Evolutionary conservation across 2,113 vertebrate genomes (phyloP).

Genomic region (Prionailurus bengalensis): DNA sequence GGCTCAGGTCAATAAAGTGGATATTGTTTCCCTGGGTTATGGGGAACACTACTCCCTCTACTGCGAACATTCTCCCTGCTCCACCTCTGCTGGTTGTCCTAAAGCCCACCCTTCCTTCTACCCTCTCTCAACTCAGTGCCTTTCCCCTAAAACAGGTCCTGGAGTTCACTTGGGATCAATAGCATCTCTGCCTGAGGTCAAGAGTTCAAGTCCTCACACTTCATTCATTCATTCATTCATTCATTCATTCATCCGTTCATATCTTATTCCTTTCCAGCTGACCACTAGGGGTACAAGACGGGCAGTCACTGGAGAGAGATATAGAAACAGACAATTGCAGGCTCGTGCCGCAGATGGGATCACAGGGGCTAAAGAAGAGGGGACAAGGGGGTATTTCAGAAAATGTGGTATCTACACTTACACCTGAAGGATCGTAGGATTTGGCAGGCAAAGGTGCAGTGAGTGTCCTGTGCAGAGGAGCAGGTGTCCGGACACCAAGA

Average conservation of each 20-base stretch:
- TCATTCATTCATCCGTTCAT: neutral
- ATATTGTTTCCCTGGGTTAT: neutral
- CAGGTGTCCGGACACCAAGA: neutral
- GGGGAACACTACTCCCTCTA: neutral
- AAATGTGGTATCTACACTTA: neutral
- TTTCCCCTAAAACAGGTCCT: neutral
- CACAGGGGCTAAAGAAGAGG: neutral
- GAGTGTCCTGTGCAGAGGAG: neutral
- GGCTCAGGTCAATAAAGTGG: neutral
- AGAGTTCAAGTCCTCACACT: neutral
- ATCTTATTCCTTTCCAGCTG: neutral
- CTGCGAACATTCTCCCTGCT: neutral
- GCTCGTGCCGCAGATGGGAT: neutral
- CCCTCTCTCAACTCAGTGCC: neutral
- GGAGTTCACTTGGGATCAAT: neutral
- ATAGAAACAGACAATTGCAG: neutral
- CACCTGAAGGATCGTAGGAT: neutral
- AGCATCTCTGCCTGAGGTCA: neutral
- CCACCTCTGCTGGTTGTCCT: no score
- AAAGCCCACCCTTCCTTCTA: neutral
- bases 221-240: neutral
- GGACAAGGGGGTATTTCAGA: neutral
- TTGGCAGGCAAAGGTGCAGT: neutral
- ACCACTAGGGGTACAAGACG: neutral
- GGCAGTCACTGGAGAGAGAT: neutral